Percentiles rank a stretch among this genome's conserved stretches.
These are phyloP conservation scores for Sebastolobus alascanus DNA, from an alignment of 2,797 vertebrate species.

Conservation along the genomic window DNA sequence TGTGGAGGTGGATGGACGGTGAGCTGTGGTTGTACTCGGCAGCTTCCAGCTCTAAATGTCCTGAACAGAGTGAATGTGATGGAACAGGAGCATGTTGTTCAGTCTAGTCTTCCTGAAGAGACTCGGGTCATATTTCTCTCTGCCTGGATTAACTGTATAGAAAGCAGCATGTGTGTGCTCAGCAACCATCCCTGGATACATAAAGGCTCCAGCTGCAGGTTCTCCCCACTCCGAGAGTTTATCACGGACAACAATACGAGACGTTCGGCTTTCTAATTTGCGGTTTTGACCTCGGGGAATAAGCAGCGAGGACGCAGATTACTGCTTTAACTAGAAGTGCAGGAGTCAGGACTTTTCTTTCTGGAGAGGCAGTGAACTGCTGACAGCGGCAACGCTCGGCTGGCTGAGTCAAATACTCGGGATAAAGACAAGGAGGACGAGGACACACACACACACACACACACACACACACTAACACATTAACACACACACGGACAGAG, in stretches of 20 bases:
- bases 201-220: slow-evolving; percentile 20
- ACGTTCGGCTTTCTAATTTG: slow-evolving; percentile 33
- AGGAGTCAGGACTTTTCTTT: slow-evolving; percentile 59
- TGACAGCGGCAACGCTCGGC: slow-evolving; percentile 37
- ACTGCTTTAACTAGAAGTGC: slow-evolving; percentile 46
- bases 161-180: slow-evolving; percentile 14
- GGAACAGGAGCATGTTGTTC: neutral
- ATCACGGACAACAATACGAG: slow-evolving; percentile 28
- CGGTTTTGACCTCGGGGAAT: slow-evolving; percentile 36
- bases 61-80: no score
- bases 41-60: no score
- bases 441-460: neutral
- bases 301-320: slow-evolving; percentile 35
- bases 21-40: no score
- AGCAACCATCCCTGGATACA: slow-evolving; percentile 2
- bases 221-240: neutral
- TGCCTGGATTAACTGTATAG: neutral
- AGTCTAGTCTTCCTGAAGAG: neutral
- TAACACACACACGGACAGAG: neutral
- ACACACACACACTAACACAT: neutral
- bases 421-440: slow-evolving; percentile 36
- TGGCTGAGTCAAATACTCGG: neutral
- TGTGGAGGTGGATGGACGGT: no score
- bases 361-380: slow-evolving; percentile 42
- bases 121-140: neutral